Percentiles rank a stretch among this genome's conserved stretches.
phyloP scores from a whole-genome alignment of 2,797 vertebrate genomes.

The Mico argentatus region DNA sequence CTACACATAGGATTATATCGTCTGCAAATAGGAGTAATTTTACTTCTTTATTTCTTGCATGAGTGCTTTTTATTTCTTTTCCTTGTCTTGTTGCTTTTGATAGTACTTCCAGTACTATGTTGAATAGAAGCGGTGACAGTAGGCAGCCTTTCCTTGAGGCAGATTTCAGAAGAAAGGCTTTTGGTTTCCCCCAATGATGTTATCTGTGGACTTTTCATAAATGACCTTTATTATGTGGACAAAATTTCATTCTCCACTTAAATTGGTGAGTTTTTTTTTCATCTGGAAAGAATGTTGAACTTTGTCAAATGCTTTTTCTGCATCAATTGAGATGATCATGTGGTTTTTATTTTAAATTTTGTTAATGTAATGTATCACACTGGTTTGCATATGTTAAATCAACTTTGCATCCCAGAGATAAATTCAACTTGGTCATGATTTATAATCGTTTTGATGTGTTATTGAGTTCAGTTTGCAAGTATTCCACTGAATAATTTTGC shows the following conservation, averaged over 20 bases:
- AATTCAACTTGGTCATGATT: not conserved
- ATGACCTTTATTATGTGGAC: no score
- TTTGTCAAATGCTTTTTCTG: not conserved
- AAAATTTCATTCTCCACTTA: not conserved
- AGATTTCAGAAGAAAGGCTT: not conserved
- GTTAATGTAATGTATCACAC: not conserved
- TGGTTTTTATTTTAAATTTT: not conserved
- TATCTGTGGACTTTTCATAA: not conserved
- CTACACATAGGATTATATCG: not conserved
- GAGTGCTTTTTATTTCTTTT: not conserved
- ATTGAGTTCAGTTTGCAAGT: not conserved
- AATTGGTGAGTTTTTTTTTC: not conserved
- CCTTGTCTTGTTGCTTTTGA: not conserved
- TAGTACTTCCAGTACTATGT: not conserved
- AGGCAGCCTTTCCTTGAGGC: not conserved
- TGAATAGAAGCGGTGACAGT: not conserved
- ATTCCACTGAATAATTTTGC: not conserved
- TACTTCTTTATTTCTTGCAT: not conserved
- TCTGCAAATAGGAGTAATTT: not conserved
- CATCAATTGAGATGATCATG: not conserved
- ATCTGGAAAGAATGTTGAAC: not conserved
- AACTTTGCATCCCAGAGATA: not conserved
- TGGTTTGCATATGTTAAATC: not conserved
- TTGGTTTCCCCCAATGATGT: not conserved
- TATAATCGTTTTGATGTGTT: not conserved